Evolutionary conservation across 2,113 vertebrate species (phyloP), one percentile per base, ranked within the genome.

Genomic region (Nycticorax nycticorax): DNA sequence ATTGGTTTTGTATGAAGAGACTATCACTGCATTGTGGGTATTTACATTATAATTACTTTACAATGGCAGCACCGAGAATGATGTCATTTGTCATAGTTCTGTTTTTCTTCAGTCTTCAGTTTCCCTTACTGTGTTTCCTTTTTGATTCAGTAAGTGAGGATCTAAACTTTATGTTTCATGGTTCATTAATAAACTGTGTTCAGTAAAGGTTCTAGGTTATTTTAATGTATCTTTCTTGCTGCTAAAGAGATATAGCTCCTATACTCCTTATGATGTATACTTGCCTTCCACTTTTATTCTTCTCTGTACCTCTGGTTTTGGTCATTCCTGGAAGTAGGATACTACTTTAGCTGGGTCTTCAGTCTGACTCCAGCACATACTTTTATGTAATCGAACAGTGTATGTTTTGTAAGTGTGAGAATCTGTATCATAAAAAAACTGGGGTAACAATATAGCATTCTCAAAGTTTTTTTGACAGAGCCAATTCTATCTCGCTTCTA

Each of bases 401-500:
- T 35, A 8, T 79, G 13, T 67, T 74, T 64, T 53, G 4, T 26
- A 71, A 59, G 10, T 41, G 27, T 63, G 33, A 84, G 59, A 68
- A 93, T 48, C 7, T 1, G 1, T 17, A 50, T 27, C 12, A 22
- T 45, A 26, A 88, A 69, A 14, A 14, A 2, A 0, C 0, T 0
- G 6, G 47, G 32, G 15, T 53, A 53, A 50, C 7, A 16, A 27
- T 47, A 14, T 23, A 69, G 17, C 37, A 6, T 52, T 75, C 10
- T 53, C 57, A 4, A 52, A 13, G 4, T 63, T 80, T 68, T 81
- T 32, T 59, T 81, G 9, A 27, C 12, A 8, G 24, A 83, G 27
- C 39, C 14, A 74, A 8, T 83, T 76, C 27, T 62, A 32, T 88
- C 88, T 69, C 37, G 35, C 13, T 30, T 62, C 4, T 48, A 9